phyloP scores from a whole-genome alignment of 2,888 invertebrate species.

The Adelphocoris suturalis region DNA sequence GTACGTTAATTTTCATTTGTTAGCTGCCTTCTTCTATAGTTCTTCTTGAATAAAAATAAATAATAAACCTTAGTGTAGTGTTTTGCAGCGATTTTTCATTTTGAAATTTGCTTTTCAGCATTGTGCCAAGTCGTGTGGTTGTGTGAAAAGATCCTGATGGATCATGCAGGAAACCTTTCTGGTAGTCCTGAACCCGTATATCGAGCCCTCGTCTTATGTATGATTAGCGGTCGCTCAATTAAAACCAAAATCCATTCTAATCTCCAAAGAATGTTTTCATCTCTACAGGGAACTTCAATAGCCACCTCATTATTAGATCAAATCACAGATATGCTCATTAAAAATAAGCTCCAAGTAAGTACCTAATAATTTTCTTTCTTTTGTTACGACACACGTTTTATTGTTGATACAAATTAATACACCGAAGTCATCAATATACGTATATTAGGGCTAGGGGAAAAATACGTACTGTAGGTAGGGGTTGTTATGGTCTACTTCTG shows the following conservation, averaged over 20 bases:
- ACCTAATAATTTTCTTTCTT: background rate
- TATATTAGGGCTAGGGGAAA: no score
- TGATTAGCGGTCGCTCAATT: slow-evolving; percentile 83
- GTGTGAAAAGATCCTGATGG: slow-evolving; percentile 85
- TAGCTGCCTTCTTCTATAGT: no score
- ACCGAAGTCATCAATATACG: no score
- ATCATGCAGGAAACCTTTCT: slow-evolving; percentile 85
- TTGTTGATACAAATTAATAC: no score
- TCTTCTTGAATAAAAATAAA: no score
- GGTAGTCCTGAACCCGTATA: slow-evolving; percentile 85
- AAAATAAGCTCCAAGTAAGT: slow-evolving; percentile 77
- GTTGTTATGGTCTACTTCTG: no score
- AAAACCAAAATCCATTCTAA: slow-evolving; percentile 83
- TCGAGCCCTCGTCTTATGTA: slow-evolving; percentile 85
- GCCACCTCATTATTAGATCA: slow-evolving; percentile 84
- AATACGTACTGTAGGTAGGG: no score
- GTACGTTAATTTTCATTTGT: no score
- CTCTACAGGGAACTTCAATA: slow-evolving; percentile 82
- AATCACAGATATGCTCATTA: slow-evolving; percentile 80
- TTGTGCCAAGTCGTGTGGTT: slow-evolving; percentile 86
- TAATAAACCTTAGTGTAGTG: no score
- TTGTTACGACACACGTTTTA: background rate
- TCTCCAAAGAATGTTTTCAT: slow-evolving; percentile 81
- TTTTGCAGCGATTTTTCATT: no score
- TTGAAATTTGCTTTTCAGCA: slow-evolving; percentile 79